Evolutionary conservation across 2,797 vertebrate genomes (phyloP).

Genomic region (Thalassophryne amazonica): DNA sequence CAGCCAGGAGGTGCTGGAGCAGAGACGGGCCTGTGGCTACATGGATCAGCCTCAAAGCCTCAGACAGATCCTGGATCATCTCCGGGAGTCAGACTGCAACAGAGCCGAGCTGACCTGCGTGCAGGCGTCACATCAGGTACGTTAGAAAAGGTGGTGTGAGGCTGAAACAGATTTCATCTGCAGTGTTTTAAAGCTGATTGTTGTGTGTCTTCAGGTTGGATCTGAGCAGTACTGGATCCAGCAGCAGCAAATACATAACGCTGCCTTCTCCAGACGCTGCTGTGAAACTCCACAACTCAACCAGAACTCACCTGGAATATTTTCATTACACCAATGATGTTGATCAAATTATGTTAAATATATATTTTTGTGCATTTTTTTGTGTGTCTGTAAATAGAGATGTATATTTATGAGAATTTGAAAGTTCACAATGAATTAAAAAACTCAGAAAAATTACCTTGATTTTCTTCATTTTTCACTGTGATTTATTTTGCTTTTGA

Average conservation of each 20-base stretch:
- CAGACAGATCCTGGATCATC: conserved; percentile 34
- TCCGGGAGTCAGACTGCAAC: conserved; percentile 7
- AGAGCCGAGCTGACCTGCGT: not conserved
- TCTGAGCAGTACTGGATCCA: conserved; percentile 55
- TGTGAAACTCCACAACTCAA: conserved; percentile 14
- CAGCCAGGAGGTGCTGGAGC: conserved; percentile 60
- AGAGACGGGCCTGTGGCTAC: conserved; percentile 29
- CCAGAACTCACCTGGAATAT: not conserved
- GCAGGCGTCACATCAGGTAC: conserved; percentile 62
- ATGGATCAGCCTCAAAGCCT: conserved; percentile 31
- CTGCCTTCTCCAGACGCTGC: conserved; percentile 45
- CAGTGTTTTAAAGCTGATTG: not conserved
- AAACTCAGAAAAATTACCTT: conserved; percentile 31
- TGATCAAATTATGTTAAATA: conserved; percentile 33
- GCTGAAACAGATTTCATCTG: not conserved
- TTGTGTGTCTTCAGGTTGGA: conserved; percentile 48
- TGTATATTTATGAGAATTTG: conserved; percentile 68
- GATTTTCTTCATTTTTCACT: not conserved
- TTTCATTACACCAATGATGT: conserved; percentile 67
- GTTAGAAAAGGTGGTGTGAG: not conserved
- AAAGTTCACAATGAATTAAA: conserved; percentile 55
- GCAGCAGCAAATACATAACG: conserved; percentile 32
- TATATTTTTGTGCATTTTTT: not conserved
- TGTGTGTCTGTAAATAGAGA: conserved; percentile 44
- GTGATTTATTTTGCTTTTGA: too few species aligned